Evolutionary conservation across 1,140 invertebrate genomes (phyloP), one percentile per base, ranked within the genome.

Genomic region (Drosophila truncata): DNA sequence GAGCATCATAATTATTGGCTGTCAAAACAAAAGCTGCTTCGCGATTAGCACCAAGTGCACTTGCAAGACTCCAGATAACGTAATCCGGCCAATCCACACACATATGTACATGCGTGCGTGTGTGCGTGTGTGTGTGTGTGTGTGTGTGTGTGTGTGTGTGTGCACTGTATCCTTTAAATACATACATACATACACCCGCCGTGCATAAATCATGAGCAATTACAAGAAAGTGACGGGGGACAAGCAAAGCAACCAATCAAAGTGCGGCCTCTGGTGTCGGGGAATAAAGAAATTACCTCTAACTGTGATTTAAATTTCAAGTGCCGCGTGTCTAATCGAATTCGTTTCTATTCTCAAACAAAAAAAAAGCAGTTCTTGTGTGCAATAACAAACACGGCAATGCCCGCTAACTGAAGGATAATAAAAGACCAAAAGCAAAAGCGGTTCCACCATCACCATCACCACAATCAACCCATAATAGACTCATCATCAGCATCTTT

Each of bases 1-100:
- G 67, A 65, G 66, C 65, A 85, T 82, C 75, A 75, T 79, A 75
- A 67, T 77, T 77, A 77, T 77, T 66, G 74, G 55, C 20, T 71
- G 50, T 44, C 49, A 71, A 71, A 70, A 70, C 52, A 55, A 57
- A 42, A 27, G 35, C 54, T 60, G 18, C 64, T 55, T 33, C 58
- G 20, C 37, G 41, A 20, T 47, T 35, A 33, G 25, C 57, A 31
- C 65, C 27, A 31, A n/a, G n/a, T 25, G 44, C 18, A 61, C 50
- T 16, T 8, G n/a, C 13, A 8, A 23, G 23, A 58, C 33, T 33
- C 16, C 29, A 16, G 25, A 64, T 61, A 29, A 29, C n/a, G 60
- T n/a, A 67, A 65, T 37, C 25, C 46, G 64, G 14, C 16, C 39
- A 70, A 66, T 54, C 42, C 13, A 37, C 47, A 41, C 23, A 18